Evolutionary conservation across 2,797 vertebrate species (phyloP).

Genomic region (Enoplosus armatus): DNA sequence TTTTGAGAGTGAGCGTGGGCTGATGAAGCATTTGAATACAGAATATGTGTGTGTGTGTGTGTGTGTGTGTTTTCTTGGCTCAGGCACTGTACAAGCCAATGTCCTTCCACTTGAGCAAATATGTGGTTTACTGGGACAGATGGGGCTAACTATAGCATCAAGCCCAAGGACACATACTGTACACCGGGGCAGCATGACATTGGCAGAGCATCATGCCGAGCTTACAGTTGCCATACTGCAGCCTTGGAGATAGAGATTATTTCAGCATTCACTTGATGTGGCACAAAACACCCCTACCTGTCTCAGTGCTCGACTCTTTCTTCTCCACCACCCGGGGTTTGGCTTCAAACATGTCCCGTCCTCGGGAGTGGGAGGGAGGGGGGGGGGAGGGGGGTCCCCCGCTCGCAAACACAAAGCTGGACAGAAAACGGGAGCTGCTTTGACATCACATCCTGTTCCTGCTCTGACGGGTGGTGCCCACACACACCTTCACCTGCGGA

Average conservation of each 20-base stretch:
- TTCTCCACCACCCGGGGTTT: slow-evolving; percentile 91
- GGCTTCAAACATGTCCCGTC: slow-evolving; percentile 88
- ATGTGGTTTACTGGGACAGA: slow-evolving; percentile 75
- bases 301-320: slow-evolving; percentile 88
- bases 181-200: neutral
- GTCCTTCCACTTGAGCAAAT: slow-evolving; percentile 68
- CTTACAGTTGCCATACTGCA: neutral
- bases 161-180: slow-evolving; percentile 30
- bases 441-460: slow-evolving; percentile 79
- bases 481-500: slow-evolving; percentile 61
- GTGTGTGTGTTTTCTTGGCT: slow-evolving; percentile 19
- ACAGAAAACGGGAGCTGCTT: slow-evolving; percentile 40
- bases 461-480: slow-evolving; percentile 14
- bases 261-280: neutral
- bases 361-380: slow-evolving; percentile 74
- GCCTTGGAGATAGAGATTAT: neutral
- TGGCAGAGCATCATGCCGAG: neutral
- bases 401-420: slow-evolving; percentile 57
- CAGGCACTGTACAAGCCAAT: slow-evolving; percentile 34
- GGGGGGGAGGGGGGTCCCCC: slow-evolving; percentile 72
- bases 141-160: slow-evolving; percentile 58
- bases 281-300: slow-evolving; percentile 80
- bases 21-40: slow-evolving; percentile 16
- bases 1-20: neutral
- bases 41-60: slow-evolving; percentile 2